Base-by-base conservation (phyloP, 2,888 invertebrate species). In the Eupithecia exiguata region DNA sequence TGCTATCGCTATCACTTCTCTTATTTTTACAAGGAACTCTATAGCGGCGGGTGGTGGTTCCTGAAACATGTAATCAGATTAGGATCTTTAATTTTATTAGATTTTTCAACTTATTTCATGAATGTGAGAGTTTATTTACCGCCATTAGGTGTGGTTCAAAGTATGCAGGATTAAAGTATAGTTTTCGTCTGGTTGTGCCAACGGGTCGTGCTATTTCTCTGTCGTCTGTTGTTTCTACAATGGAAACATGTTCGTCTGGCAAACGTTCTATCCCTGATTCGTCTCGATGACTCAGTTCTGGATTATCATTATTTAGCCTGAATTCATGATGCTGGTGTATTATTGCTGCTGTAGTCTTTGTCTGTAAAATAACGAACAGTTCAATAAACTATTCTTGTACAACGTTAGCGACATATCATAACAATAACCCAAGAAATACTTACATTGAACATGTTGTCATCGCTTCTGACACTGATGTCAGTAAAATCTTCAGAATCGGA, bases 121-220 rank as follows among this genome's bases (percentile, higher is more conserved):
- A 18, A n/a, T n/a, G 5, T 49, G 35, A 21, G 18, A 5, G 21
- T 35, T 9, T 46, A n/a, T 95, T 95, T 94, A 98, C 98, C 93
- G 97, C 94, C 87, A 98, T 95, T 67, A 98, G 89, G 81, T 98
- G 97, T 38, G 97, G 97, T 87, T 98, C 98, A 85, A 98, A 98
- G 87, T 98, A 98, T 10, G 98, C 98, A 0, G 98, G 98, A 88
- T 98, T 98, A 85, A 98, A 98, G 87, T 98, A 98, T 4, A 98
- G 93, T 85, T 98, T 98, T 79, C 97, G 95, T 71, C 98, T 94
- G 0, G 96, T 96, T 38, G 96, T 96, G 16, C 97, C 97, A 77
- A 96, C 95, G 16, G 96, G 95, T 81, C 96, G 93, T 14, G 96
- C 93, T 80, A 97, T 97, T 79, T 96, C 95, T 75, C 96, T 93